These are phyloP conservation scores for Campylorhamphus procurvoides DNA, from an alignment of 2,113 vertebrate species.

Conservation along the genomic window DNA sequence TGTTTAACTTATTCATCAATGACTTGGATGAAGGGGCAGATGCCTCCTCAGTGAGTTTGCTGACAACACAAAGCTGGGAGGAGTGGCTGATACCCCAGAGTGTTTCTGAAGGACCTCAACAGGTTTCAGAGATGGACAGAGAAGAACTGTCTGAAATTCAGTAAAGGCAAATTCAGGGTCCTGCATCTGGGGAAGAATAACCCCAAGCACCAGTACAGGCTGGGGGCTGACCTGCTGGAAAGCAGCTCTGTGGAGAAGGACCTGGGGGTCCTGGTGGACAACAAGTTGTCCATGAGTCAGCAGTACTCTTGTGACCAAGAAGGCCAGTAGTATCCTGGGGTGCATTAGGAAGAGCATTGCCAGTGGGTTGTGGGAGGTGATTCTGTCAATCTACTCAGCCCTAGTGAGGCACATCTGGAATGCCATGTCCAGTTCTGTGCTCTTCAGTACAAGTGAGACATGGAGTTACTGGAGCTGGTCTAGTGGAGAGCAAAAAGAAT, in stretches of 20 bases:
- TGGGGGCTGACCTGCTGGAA: neutral
- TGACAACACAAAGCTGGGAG: neutral
- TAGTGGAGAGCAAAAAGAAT: neutral
- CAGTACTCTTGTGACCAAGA: neutral
- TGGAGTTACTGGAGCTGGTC: neutral
- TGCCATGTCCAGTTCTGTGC: neutral
- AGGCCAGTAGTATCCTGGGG: neutral
- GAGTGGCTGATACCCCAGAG: rapidly evolving
- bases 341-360: neutral
- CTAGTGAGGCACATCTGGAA: neutral
- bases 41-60: neutral
- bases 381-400: neutral
- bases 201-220: neutral
- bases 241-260: neutral
- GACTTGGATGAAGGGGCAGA: neutral
- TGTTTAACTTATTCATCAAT: neutral
- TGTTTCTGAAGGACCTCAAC: neutral
- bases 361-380: neutral
- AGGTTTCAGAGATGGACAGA: neutral
- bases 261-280: neutral
- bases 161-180: too few species aligned
- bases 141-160: neutral
- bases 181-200: neutral
- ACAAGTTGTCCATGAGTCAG: neutral
- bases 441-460: neutral